Evolutionary conservation across 2,888 invertebrate species (phyloP).

Genomic region (Eremobia ochroleuca): DNA sequence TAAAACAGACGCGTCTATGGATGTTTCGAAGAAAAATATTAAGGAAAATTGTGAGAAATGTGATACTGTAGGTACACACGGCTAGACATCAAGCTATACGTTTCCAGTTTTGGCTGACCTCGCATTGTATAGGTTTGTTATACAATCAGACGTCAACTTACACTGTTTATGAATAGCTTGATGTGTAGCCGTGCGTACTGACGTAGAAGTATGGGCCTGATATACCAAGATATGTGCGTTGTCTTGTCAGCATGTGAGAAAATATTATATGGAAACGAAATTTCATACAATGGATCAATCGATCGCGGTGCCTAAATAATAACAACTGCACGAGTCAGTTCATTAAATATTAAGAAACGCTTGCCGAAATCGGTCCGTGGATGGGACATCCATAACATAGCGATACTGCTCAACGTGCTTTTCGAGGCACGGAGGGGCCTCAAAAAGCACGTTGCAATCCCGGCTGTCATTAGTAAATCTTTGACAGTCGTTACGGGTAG

Average conservation of each 20-base stretch:
- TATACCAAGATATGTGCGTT: background rate
- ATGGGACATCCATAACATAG: background rate
- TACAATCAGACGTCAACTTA: too few species aligned
- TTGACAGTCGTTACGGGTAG: background rate
- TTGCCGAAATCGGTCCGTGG: background rate
- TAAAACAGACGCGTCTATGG: slow-evolving; percentile 8
- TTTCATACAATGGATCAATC: background rate
- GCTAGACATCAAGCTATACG: too few species aligned
- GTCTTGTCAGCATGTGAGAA: background rate
- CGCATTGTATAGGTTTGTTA: too few species aligned
- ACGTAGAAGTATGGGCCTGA: background rate
- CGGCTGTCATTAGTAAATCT: background rate
- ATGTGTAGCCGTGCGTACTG: background rate
- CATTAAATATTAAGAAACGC: too few species aligned
- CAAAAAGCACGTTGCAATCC: background rate
- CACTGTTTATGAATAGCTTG: too few species aligned
- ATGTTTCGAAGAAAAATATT: slow-evolving; percentile 22
- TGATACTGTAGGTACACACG: background rate
- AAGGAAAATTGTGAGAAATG: slow-evolving; percentile 8
- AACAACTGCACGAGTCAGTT: too few species aligned
- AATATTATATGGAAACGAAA: background rate
- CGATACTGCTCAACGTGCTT: too few species aligned
- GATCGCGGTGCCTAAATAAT: too few species aligned
- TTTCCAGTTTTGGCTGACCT: too few species aligned
- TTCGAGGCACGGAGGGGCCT: too few species aligned